phyloP scores from a whole-genome alignment of 2,888 invertebrate genomes.

The Hyles lineata region DNA sequence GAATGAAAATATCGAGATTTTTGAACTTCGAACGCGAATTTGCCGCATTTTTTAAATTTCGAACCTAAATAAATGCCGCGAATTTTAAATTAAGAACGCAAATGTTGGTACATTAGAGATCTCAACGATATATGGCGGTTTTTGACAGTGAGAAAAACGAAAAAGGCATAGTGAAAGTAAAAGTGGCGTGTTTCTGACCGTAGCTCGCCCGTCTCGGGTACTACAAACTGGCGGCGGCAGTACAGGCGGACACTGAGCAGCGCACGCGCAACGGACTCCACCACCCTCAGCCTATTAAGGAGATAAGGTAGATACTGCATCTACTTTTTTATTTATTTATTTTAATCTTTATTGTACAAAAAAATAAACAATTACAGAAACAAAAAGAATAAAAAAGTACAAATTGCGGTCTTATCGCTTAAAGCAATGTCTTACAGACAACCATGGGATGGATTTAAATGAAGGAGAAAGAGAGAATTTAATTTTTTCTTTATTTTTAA shows the following conservation, averaged over 20 bases:
- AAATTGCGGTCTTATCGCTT: too few relatives aligned
- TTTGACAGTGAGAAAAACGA: constrained; percentile 1
- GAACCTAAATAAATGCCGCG: too few relatives aligned
- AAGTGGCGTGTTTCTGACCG: constrained; percentile 41
- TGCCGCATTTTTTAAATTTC: too few relatives aligned
- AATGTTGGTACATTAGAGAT: neutral
- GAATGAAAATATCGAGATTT: too few relatives aligned
- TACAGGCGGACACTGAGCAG: constrained; percentile 72
- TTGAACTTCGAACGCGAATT: too few relatives aligned
- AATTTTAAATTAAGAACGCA: too few relatives aligned
- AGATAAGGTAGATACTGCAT: constrained; percentile 64
- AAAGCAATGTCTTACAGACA: neutral
- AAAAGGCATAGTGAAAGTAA: constrained; percentile 11
- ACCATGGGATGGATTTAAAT: too few relatives aligned
- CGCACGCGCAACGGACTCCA: constrained; percentile 77
- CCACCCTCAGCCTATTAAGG: constrained; percentile 65
- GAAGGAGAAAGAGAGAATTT: too few relatives aligned
- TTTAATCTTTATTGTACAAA: too few relatives aligned
- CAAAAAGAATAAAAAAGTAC: too few relatives aligned
- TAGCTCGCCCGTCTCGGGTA: constrained; percentile 88
- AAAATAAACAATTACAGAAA: too few relatives aligned
- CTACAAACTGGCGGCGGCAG: constrained; percentile 85
- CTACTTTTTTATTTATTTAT: neutral
- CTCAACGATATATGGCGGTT: neutral
- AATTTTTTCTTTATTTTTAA: too few relatives aligned